Base-by-base conservation (phyloP, 2,113 vertebrate genomes). In the Prinia subflava region DNA sequence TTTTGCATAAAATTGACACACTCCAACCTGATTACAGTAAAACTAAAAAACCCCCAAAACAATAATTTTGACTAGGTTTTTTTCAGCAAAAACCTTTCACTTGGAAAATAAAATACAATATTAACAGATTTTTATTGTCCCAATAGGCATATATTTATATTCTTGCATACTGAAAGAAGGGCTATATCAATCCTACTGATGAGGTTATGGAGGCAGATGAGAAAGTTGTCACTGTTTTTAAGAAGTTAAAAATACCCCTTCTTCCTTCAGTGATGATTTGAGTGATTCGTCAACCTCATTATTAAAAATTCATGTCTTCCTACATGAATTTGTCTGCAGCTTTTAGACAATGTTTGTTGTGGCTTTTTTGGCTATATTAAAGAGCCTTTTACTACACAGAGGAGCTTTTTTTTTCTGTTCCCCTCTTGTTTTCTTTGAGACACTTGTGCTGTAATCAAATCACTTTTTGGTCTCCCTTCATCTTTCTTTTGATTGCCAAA, bases 231-330 rank as follows among this genome's bases (percentile, higher is more conserved):
- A 63, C 68, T 3, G 6, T 74, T 70, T 89, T 76, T 55, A 59
- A 78, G 52, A 73, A 76, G 44, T 70, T 76, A 50, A 79, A 83
- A 94, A 88, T 59, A 2, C 0, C 1, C 7, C 22, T 71, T 13
- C 41, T 85, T 75, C 53, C 35, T 90, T 91, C 91, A 57, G 0
- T 55, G 73, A 77, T 57, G 41, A 37, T 44, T 79, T 63, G 60
- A 92, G 60, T 84, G 69, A 89, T 94, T 86, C 42, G 39, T 81
- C 42, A 87, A 14, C 23, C 46, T 94, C n/a, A 11, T 78, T 87
- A 79, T 95, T 75, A 92, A 94, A 95, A 91, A 91, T 90, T 91
- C 39, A 75, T 84, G 33, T 63, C 27, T 92, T 93, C 62, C 30
- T 44, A 56, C 77, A n/a, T 79, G 19, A 89, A 85, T 89, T 91